Evolutionary conservation across 2,797 vertebrate genomes (phyloP), one percentile per base, ranked within the genome.

Genomic region (Falco cherrug): DNA sequence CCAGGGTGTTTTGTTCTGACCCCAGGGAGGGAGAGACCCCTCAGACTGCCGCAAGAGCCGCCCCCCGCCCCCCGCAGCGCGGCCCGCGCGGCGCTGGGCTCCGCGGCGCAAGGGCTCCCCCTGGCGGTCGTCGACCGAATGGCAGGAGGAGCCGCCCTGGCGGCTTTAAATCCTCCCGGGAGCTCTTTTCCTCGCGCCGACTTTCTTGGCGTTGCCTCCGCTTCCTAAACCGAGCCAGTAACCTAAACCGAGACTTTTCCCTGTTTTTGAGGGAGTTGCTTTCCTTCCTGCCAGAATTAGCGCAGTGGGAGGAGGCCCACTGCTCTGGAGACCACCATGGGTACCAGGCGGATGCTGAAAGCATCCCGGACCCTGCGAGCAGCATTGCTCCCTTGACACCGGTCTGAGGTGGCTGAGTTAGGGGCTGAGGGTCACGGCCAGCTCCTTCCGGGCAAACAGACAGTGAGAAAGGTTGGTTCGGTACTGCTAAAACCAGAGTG

Each of bases 1-100:
- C 10, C 48, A 9, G 28, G 7, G 4, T 4, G 45, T 6, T 29
- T 29, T 6, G 16, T 39, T 15, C 6, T 11, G 14, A 33, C 12
- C 31, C 26, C 65, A 1, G 25, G 16, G 20, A 12, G 33, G 16
- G 2, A 29, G 12, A 16, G 17, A 22, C 13, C 17, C 35, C 35
- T 3, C 61, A 22, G 12, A 18, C n/a, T 0, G 21, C 11, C 1
- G 47, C 65, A 0, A 48, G 4, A 6, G 3, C 53, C 2, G 18
- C 5, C 20, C 20, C 6, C 50, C 5, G 19, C 26, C 43, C 17
- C 43, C 43, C 17, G 43, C 43, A 45, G 43, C 15, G 41, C 41
- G 15, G 41, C 41, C 41, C 41, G 41, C 15, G 26, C 13, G 9
- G 41, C 13, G 1, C 33, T 3, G n/a, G 5, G 20, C 51, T 81